A percentile compares a stretch with the other conserved stretches of the same genome.
Evolutionary conservation across 2,113 vertebrate species (phyloP).

Genomic region (Nothobranchius furzeri): DNA sequence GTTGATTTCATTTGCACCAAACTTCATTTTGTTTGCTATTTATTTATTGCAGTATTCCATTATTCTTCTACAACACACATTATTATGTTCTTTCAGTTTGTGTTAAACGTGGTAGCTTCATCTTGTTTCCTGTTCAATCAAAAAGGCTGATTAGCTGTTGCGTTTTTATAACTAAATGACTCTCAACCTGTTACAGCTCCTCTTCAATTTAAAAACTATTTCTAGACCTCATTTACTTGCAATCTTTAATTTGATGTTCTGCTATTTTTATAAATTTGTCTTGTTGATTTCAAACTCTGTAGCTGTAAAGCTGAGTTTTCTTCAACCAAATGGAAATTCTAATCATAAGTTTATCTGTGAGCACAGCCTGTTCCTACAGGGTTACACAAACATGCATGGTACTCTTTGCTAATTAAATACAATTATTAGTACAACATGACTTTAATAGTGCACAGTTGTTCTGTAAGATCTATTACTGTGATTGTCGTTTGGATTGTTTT

Average conservation of each 20-base stretch:
- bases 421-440: neutral
- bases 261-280: slow-evolving; percentile 18
- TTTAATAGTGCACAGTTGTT: slow-evolving; percentile 1
- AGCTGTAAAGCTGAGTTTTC: slow-evolving; percentile 11
- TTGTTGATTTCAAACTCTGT: neutral
- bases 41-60: neutral
- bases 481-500: slow-evolving; percentile 1
- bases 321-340: slow-evolving; percentile 20
- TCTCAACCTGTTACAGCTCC: slow-evolving; percentile 13
- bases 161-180: slow-evolving; percentile 9
- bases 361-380: slow-evolving; percentile 15
- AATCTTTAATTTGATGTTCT: slow-evolving; percentile 31
- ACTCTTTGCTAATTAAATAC: slow-evolving; percentile 8
- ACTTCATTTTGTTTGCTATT: too few relatives aligned
- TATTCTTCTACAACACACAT: too few relatives aligned
- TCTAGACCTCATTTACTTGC: slow-evolving; percentile 29
- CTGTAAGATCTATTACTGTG: neutral
- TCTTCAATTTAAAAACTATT: slow-evolving; percentile 22
- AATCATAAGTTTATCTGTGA: slow-evolving; percentile 22
- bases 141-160: slow-evolving; percentile 6
- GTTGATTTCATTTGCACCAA: neutral
- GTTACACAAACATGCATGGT: neutral
- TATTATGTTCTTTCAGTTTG: neutral
- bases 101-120: neutral
- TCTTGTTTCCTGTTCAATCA: slow-evolving; percentile 17